Conservation (phyloP, 2,888 invertebrate genomes). For the Limnephilus rhombicus region DNA sequence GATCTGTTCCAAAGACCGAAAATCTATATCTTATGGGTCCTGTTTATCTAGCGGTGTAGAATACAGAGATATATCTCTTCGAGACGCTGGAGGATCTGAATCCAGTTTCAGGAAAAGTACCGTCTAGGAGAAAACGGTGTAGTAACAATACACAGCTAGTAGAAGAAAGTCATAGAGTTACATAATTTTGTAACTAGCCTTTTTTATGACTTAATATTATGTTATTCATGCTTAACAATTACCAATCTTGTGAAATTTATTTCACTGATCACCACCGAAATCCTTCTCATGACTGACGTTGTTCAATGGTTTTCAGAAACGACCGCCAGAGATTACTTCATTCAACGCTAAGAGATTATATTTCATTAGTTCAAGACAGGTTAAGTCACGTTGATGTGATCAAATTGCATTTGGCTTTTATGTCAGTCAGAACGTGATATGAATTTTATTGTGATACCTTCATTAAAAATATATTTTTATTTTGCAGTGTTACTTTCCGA, state of each 20-base stretch:
- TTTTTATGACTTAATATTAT: not conserved
- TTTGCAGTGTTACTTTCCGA: not conserved
- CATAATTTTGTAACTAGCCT: no score
- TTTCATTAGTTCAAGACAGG: constrained; percentile 17
- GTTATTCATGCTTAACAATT: not conserved
- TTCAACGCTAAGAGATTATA: constrained; percentile 10
- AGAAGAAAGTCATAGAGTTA: no score
- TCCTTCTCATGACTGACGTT: not conserved
- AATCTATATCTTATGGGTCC: no score
- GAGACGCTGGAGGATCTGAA: not conserved
- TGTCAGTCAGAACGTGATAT: not conserved
- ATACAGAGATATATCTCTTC: not conserved
- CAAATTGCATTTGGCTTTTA: not conserved
- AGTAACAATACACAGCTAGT: no score
- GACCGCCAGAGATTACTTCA: constrained; percentile 12
- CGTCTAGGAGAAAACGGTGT: not conserved
- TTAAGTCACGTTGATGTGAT: not conserved
- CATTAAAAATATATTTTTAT: not conserved
- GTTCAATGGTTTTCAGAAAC: constrained; percentile 5
- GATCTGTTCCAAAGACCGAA: not conserved
- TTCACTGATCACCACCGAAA: not conserved
- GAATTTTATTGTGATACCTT: not conserved
- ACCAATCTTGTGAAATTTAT: not conserved
- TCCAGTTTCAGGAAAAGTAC: not conserved
- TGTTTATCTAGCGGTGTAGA: no score